Percentiles rank a stretch among this genome's conserved stretches.
These are phyloP conservation scores for Drosophila borborema DNA, from an alignment of 2,888 invertebrate genomes.

Conservation along the genomic window DNA sequence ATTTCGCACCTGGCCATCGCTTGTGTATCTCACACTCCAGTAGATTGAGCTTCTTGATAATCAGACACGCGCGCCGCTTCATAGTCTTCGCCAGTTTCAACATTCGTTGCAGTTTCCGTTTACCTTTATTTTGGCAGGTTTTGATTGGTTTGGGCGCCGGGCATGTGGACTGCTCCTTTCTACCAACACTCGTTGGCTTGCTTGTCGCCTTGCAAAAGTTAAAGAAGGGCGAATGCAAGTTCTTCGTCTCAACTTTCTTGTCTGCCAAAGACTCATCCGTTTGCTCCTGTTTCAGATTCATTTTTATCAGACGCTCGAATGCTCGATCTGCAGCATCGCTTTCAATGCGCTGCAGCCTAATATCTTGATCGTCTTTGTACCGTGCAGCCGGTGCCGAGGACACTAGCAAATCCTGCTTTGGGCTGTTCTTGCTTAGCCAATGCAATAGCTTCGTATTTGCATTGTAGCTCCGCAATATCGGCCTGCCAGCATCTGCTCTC, in stretches of 20 bases:
- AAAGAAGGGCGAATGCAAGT: background rate
- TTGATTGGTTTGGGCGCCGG: background rate
- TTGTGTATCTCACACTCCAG: constrained; percentile 46
- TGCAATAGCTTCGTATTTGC: background rate
- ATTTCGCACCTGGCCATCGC: background rate
- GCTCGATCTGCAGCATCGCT: constrained; percentile 37
- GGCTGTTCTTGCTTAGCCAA: constrained; percentile 5
- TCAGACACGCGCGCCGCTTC: constrained; percentile 39
- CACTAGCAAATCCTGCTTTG: background rate
- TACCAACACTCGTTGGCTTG: background rate
- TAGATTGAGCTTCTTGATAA: constrained; percentile 45
- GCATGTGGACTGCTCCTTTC: background rate
- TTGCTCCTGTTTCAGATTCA: constrained; percentile 6
- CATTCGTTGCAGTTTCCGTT: background rate
- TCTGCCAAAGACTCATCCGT: background rate
- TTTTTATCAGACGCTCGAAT: constrained; percentile 27
- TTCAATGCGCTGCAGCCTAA: constrained; percentile 15
- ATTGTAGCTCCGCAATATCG: background rate
- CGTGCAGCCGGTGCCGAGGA: background rate
- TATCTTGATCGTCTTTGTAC: background rate
- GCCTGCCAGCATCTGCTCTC: background rate
- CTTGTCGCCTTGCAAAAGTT: background rate
- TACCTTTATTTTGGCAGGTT: background rate
- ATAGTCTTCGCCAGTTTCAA: constrained; percentile 18
- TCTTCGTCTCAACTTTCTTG: background rate